Conservation (phyloP, 2,797 vertebrate species). For the Molossus molossus region DNA sequence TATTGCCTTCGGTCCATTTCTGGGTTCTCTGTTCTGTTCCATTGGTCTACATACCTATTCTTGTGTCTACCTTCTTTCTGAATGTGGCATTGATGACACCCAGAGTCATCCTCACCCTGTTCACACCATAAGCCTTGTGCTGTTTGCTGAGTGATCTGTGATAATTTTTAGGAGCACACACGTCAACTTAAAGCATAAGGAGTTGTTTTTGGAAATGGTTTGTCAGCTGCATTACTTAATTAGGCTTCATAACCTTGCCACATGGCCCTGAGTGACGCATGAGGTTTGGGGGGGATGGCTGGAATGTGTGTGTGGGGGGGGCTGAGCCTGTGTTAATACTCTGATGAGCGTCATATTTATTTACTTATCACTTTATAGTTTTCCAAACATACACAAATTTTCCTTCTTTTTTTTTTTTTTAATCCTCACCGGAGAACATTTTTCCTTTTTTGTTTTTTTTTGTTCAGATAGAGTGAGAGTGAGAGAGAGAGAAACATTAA, state of each 20-base stretch:
- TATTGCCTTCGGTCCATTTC: no score
- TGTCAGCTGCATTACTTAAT: slow-evolving; percentile 30
- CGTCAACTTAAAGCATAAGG: background rate
- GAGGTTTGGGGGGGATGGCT: no score
- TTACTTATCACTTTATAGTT: background rate
- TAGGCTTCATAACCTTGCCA: background rate
- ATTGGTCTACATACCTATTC: no score
- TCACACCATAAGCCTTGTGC: background rate
- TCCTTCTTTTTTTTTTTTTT: background rate
- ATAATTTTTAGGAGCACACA: background rate
- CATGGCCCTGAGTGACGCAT: background rate
- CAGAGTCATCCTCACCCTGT: background rate
- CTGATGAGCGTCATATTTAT: background rate
- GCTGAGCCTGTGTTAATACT: background rate
- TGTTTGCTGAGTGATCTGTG: background rate
- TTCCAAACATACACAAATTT: background rate
- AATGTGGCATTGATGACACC: background rate
- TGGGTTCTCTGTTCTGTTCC: no score
- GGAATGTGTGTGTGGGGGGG: no score
- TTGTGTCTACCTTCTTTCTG: background rate
- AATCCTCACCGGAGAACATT: no score
- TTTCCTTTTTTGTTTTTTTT: no score
- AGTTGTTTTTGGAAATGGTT: background rate
- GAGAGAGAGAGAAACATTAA: no score
- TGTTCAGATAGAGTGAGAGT: no score